Percentiles rank a stretch among this genome's conserved stretches.
phyloP scores from a whole-genome alignment of 1,140 invertebrate genomes.

The Muscidifurax raptorellus region DNA sequence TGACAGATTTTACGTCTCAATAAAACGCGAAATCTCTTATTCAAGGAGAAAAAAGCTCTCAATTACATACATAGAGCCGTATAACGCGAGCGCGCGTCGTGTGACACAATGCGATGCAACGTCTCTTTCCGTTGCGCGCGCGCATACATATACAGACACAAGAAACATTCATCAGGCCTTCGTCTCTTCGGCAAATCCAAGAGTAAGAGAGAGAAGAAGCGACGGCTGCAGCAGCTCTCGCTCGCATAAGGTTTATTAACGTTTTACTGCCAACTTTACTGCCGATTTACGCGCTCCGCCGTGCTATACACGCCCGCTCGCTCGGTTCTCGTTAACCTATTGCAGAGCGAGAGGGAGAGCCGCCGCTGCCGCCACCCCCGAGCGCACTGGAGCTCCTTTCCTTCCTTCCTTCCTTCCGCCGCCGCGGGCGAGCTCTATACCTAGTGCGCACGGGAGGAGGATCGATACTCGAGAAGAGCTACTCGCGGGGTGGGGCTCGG shows the following conservation, averaged over 20 bases:
- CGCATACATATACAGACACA: neutral
- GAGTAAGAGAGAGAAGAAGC: neutral
- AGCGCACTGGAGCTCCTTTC: neutral
- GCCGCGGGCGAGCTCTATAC: neutral
- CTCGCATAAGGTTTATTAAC: constrained; percentile 59
- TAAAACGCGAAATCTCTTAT: constrained; percentile 46
- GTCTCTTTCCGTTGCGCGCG: neutral
- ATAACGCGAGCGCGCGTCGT: neutral
- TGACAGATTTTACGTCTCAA: constrained; percentile 45
- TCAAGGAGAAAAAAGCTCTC: constrained; percentile 44
- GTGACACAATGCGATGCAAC: constrained; percentile 3
- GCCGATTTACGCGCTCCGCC: constrained; percentile 59
- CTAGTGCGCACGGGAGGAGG: neutral
- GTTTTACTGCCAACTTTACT: constrained; percentile 62
- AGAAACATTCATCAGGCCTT: constrained; percentile 40
- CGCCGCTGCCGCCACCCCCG: neutral
- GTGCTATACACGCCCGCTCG: constrained; percentile 40
- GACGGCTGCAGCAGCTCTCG: neutral
- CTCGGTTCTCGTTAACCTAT: constrained; percentile 47
- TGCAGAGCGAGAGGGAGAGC: constrained; percentile 8
- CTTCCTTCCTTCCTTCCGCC: constrained; percentile 28
- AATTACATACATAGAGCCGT: constrained; percentile 36
- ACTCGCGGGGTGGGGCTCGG: neutral
- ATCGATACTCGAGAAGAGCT: neutral
- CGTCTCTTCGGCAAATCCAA: constrained; percentile 16